Conservation (phyloP, 2,113 vertebrate species). For the Chaenogobius annularis region DNA sequence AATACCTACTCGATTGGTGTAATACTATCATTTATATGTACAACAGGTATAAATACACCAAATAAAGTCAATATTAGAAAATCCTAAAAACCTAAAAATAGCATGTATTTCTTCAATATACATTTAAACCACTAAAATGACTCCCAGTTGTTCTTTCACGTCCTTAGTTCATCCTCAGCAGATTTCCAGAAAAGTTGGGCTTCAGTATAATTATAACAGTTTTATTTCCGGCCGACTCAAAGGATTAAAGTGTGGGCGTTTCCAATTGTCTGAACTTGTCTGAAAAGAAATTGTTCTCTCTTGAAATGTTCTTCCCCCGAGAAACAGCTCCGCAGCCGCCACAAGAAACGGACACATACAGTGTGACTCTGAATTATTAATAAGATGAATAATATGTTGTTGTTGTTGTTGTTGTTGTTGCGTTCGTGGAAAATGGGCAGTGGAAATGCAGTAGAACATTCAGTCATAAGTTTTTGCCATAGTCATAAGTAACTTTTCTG, state of each 20-base stretch:
- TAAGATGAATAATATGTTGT: not conserved
- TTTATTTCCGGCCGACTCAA: not conserved
- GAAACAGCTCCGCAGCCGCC: not conserved
- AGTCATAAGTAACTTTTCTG: too few relatives aligned
- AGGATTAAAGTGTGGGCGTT: not conserved
- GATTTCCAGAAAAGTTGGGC: not conserved
- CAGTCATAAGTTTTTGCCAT: too few relatives aligned
- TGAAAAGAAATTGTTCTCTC: not conserved
- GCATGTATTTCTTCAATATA: too few relatives aligned
- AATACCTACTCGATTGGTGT: too few relatives aligned
- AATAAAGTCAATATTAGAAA: too few relatives aligned
- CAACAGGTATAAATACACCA: too few relatives aligned
- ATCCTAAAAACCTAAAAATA: too few relatives aligned
- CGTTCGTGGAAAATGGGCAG: not conserved
- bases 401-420: too few relatives aligned
- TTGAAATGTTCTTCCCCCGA: not conserved
- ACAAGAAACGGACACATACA: not conserved
- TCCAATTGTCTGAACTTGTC: not conserved
- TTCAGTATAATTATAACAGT: not conserved
- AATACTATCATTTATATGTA: too few relatives aligned
- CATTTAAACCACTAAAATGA: too few relatives aligned
- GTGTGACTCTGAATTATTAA: not conserved
- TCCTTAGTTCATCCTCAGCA: not conserved
- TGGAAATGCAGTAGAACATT: not conserved
- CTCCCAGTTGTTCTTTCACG: too few relatives aligned